Percentiles rank a stretch among this genome's conserved stretches.
Evolutionary conservation across 2,797 vertebrate species (phyloP).

Genomic region (Gymnoscopelus braueri): DNA sequence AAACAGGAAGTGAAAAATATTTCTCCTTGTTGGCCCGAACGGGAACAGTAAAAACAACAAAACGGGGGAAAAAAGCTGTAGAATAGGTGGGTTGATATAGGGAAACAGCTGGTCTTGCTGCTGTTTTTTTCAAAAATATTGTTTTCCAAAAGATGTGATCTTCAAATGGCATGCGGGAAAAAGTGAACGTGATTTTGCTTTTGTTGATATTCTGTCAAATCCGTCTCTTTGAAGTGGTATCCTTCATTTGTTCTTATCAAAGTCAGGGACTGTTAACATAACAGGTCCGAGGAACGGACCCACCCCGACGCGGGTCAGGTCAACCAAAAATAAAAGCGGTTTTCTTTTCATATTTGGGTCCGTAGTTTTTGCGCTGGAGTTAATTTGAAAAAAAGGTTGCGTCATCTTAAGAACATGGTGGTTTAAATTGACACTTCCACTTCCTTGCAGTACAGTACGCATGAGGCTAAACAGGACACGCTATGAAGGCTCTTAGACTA

Average conservation of each 20-base stretch:
- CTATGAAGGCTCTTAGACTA: constrained; percentile 1
- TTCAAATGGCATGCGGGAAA: background rate
- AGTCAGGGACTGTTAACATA: too few species aligned
- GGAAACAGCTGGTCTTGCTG: too few species aligned
- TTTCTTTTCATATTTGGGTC: background rate
- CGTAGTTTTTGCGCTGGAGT: background rate
- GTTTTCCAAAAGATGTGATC: background rate
- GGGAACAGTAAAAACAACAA: constrained; percentile 4
- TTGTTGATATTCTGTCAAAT: background rate
- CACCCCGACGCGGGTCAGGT: background rate
- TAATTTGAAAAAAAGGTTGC: too few species aligned
- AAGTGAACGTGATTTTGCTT: background rate
- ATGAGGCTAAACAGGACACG: too few species aligned
- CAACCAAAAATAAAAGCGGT: background rate
- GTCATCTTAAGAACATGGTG: too few species aligned
- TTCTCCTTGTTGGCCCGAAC: constrained; percentile 5
- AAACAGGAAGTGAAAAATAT: constrained; percentile 20
- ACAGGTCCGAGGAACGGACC: background rate
- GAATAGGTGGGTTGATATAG: background rate
- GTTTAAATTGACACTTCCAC: too few species aligned
- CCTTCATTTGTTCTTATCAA: background rate
- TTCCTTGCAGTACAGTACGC: too few species aligned
- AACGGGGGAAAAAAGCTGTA: background rate
- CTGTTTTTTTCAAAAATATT: too few species aligned
- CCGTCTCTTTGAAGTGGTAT: background rate